Percentiles rank a stretch among this genome's conserved stretches.
These are phyloP conservation scores for Morone saxatilis DNA, from an alignment of 2,113 vertebrate genomes.

Conservation along the genomic window DNA sequence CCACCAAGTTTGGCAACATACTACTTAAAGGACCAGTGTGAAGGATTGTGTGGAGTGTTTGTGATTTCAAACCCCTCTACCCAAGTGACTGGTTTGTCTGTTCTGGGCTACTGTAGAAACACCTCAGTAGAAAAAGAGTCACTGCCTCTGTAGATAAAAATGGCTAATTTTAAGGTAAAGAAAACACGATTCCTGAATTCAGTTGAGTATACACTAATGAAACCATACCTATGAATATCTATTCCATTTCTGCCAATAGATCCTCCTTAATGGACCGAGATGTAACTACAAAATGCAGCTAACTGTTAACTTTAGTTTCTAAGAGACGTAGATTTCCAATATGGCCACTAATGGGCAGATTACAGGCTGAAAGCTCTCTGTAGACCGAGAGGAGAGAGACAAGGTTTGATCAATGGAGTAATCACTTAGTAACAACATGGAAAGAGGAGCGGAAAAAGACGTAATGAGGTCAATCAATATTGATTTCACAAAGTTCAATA, in stretches of 20 bases:
- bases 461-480: slow-evolving; percentile 39
- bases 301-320: neutral
- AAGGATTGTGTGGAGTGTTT: too few species aligned
- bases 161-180: too few species aligned
- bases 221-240: too few species aligned
- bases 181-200: too few species aligned
- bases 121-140: too few species aligned
- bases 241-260: too few species aligned
- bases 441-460: slow-evolving; percentile 19
- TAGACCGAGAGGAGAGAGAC: neutral
- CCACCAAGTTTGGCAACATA: neutral
- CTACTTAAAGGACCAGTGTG: neutral
- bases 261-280: neutral
- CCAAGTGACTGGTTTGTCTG: too few species aligned
- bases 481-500: slow-evolving; percentile 32
- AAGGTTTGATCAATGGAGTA: slow-evolving; percentile 41
- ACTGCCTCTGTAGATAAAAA: too few species aligned
- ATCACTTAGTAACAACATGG: slow-evolving; percentile 38
- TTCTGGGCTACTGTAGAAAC: too few species aligned
- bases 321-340: slow-evolving; percentile 4
- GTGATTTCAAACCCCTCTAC: too few species aligned
- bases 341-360: slow-evolving; percentile 8
- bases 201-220: too few species aligned
- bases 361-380: slow-evolving; percentile 7
- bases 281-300: neutral